Evolutionary conservation across 2,797 vertebrate species (phyloP).

Genomic region (Macroramphosus scolopax): DNA sequence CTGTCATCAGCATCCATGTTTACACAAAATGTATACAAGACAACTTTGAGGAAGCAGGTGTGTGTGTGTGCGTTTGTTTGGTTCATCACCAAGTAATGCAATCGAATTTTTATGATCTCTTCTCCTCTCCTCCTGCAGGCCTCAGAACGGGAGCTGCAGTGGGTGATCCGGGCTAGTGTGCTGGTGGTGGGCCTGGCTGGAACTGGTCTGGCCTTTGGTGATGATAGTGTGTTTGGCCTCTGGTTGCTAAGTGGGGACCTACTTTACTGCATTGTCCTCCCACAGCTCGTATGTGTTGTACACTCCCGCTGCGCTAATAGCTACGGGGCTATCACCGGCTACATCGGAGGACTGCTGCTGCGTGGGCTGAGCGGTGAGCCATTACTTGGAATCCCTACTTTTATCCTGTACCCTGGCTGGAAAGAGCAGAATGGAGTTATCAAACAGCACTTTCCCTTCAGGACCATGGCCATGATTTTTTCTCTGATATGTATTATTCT

Average conservation of each 20-base stretch:
- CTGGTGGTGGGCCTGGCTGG: slow-evolving; percentile 69
- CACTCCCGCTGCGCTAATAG: slow-evolving; percentile 61
- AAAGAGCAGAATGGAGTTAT: slow-evolving; percentile 50
- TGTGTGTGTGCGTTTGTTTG: slow-evolving; percentile 23
- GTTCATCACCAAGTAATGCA: not conserved
- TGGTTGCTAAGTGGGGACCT: slow-evolving; percentile 77
- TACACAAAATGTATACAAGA: slow-evolving; percentile 64
- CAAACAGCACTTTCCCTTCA: slow-evolving; percentile 76
- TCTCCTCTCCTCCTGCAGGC: slow-evolving; percentile 58
- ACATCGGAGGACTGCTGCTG: slow-evolving; percentile 63
- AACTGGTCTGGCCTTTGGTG: slow-evolving; percentile 64
- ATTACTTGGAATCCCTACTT: slow-evolving; percentile 57
- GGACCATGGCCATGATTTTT: slow-evolving; percentile 71
- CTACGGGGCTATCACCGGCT: slow-evolving; percentile 70
- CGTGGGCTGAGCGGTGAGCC: slow-evolving; percentile 72
- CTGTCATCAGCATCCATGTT: slow-evolving; percentile 71
- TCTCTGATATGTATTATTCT: slow-evolving; percentile 49
- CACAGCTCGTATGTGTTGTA: slow-evolving; percentile 76
- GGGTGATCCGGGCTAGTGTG: slow-evolving; percentile 70
- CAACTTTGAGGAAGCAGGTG: slow-evolving; percentile 60
- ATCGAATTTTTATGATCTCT: not conserved
- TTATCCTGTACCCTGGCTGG: slow-evolving; percentile 71
- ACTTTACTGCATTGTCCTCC: slow-evolving; percentile 72
- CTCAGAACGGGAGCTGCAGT: slow-evolving; percentile 69
- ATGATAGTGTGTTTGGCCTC: slow-evolving; percentile 66